Evolutionary conservation across 2,797 vertebrate genomes (phyloP), one percentile per base, ranked within the genome.

Genomic region (Atherinosoma microstoma): DNA sequence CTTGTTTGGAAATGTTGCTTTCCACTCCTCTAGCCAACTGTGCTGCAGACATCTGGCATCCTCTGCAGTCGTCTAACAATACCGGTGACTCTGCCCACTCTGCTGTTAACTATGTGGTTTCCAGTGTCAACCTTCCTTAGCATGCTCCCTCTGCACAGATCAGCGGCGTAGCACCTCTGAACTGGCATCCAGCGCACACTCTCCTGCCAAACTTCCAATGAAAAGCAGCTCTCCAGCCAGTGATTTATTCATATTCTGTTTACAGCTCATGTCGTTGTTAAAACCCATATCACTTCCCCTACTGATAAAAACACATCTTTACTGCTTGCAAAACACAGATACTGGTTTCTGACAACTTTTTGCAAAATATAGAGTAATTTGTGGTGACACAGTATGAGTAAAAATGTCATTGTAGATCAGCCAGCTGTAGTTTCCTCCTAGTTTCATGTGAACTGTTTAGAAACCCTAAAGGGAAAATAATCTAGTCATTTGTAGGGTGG

Each of bases 201-300:
- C 66, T 62, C 63, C 60, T 90, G 84, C 88, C 89, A 92, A 88
- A 76, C 74, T 62, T 80, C 70, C 79, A 85, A 64, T 84, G 82
- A 87, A 84, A 87, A 91, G 67, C 85, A 73, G 70, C 76, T 70
- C 73, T 76, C 65, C 58, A 70, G 79, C 78, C 76, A 73, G 69
- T 81, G 78, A 79, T 91, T 91, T 88, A 90, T 88, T 88, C 78
- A 83, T 75, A 58, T 72, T 84, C 86, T 94, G 89, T 91, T 91
- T 94, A 92, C 89, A 92, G 85, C 84, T 66, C 58, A 56, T 64
- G 72, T 74, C 64, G 56, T 86, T 45, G 38, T 85, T 75, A 80
- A 47, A 84, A 71, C 66, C 66, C 73, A 80, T 59, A 83, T 81
- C 88, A 78, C 84, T 63, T 79, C 24, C 69, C 67, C 47, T 77